These are phyloP conservation scores for Hydroisotoma schaefferi DNA, from an alignment of 2,888 invertebrate species.

Conservation along the genomic window DNA sequence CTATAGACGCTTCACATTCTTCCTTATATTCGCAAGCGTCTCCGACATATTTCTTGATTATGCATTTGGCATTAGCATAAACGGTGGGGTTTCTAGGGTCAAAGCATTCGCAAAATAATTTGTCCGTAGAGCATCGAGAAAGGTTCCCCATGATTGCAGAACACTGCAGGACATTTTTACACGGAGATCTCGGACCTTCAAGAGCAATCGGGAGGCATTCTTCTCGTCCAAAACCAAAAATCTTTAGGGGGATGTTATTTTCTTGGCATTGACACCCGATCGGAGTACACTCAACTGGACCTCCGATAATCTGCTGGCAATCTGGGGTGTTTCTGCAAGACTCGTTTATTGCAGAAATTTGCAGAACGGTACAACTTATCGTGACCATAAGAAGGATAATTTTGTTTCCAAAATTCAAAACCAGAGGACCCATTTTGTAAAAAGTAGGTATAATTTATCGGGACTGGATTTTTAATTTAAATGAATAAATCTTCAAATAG, in stretches of 20 bases:
- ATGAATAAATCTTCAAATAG: no score
- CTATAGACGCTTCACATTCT: slow-evolving; percentile 12
- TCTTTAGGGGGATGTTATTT: slow-evolving; percentile 4
- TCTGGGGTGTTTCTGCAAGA: not conserved
- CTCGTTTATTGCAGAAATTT: not conserved
- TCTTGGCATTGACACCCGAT: slow-evolving; percentile 12
- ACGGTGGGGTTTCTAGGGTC: slow-evolving; percentile 1
- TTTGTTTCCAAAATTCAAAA: no score
- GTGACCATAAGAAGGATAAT: no score
- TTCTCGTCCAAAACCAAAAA: slow-evolving; percentile 14
- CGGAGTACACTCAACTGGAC: slow-evolving; percentile 4
- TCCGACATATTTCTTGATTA: slow-evolving; percentile 2
- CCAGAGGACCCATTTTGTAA: no score
- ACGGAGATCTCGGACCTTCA: slow-evolving; percentile 7
- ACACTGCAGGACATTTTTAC: slow-evolving; percentile 14
- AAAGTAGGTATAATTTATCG: no score
- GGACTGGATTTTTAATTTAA: no score
- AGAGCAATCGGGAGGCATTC: slow-evolving; percentile 20
- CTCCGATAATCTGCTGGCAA: slow-evolving; percentile 1
- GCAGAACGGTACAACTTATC: no score
- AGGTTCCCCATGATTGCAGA: not conserved
- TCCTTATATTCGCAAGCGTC: slow-evolving; percentile 8
- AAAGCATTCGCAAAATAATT: slow-evolving; percentile 11
- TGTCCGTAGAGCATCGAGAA: slow-evolving; percentile 4
- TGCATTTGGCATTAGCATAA: slow-evolving; percentile 8